Percentiles rank a stretch among this genome's conserved stretches.
phyloP scores from a whole-genome alignment of 2,797 vertebrate genomes.

The Limosa lapponica region DNA sequence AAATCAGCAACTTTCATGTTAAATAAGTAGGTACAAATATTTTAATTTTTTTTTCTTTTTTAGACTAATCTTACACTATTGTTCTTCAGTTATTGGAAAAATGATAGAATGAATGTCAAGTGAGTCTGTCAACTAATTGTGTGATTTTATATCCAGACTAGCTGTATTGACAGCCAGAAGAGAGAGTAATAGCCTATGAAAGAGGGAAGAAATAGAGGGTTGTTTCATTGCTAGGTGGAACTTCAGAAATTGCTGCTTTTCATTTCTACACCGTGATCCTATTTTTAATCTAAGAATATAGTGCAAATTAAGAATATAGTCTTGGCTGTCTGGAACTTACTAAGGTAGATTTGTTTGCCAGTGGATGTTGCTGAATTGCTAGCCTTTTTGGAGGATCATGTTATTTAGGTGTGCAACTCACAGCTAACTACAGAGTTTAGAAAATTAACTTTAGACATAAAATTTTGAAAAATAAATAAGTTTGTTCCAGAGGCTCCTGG shows the following conservation, averaged over 20 bases:
- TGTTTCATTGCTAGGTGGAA: neutral
- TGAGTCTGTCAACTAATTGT: neutral
- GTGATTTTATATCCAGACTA: neutral
- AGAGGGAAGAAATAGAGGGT: neutral
- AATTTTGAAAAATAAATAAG: neutral
- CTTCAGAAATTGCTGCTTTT: neutral
- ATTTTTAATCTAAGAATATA: neutral
- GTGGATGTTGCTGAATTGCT: neutral
- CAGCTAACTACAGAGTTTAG: neutral
- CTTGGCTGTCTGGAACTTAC: neutral
- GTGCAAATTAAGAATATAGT: neutral
- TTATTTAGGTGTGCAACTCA: neutral
- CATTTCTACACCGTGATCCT: neutral
- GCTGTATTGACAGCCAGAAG: neutral
- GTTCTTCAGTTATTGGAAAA: neutral
- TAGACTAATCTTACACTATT: neutral
- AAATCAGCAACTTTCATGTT: neutral
- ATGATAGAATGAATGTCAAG: neutral
- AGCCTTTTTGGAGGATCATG: neutral
- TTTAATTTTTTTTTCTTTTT: neutral
- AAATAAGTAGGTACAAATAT: neutral
- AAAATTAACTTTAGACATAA: neutral
- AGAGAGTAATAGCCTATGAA: neutral
- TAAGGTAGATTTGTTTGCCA: neutral
- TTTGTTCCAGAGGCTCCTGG: neutral